Base-by-base conservation (phyloP, 2,888 invertebrate species). In the Alcis repandata region DNA sequence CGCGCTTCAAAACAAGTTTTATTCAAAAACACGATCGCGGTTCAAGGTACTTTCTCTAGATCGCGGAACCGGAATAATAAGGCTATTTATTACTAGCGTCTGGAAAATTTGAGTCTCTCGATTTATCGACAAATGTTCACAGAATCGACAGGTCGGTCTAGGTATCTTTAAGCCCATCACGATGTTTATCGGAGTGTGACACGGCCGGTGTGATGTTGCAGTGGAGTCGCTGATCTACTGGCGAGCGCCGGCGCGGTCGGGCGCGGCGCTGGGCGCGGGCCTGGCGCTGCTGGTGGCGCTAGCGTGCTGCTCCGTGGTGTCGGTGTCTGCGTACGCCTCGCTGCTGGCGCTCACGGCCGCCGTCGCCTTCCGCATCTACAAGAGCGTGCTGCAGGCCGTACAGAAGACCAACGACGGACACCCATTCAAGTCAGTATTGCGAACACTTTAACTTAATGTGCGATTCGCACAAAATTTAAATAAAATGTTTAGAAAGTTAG, bases 221-320 rank as follows among this genome's bases (percentile, higher is more conserved):
- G 98, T 98, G 95, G 97, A 98, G 93, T 97, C 98, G 85, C 95
- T 99, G 91, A 97, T 99, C 90, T 99, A 99, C 95, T 99, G 99
- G 99, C 96, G 99, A 77, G 97, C 98, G 94, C 97, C 98, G 78
- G 98, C 97, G 94, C 98, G 97, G 93, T 98, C 98, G 74, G 99
- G 98, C 77, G 96, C 97, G 82, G 98, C 98, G 74, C 98, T 99
- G 89, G 98, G 98, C 86, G 96, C 96, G 78, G 96, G 97, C 77
- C 95, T 99, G 85, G 95, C 97, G 83, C 95, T 98, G 84, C 96
- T 99, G 82, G 95, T 99, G 91, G 98, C 99, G 82, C 96, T 99
- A 91, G 97, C 98, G 85, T 97, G 97, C 94, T 98, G 97, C 95
- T 98, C 98, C 80, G 95, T 99, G 88, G 98, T 99, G 94, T 98